Evolutionary conservation across 1,140 invertebrate genomes (phyloP).

Genomic region (Paraescarpia echinospica): DNA sequence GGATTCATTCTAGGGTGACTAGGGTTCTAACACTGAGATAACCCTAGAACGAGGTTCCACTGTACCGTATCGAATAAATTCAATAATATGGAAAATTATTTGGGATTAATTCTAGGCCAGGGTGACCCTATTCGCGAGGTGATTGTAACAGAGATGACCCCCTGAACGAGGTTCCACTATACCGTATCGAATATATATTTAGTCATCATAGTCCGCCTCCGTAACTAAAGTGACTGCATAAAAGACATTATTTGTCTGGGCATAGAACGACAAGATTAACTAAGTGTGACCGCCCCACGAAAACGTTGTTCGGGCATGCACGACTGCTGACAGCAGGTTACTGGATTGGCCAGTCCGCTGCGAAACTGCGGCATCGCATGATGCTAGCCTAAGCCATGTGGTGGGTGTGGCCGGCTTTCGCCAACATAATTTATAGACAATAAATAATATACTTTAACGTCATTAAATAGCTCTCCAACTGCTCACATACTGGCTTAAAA

Average conservation of each 20-base stretch:
- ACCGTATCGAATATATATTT: too few species aligned
- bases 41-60: too few species aligned
- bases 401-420: conserved; percentile 1
- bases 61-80: too few species aligned
- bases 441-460: background rate
- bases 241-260: background rate
- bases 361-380: background rate
- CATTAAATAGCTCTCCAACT: background rate
- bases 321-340: background rate
- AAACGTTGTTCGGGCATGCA: background rate
- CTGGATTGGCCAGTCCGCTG: background rate
- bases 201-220: too few species aligned
- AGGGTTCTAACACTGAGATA: too few species aligned
- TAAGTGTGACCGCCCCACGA: background rate
- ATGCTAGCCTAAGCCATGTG: background rate
- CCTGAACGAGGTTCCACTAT: too few species aligned
- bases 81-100: too few species aligned
- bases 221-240: background rate
- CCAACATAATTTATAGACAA: background rate
- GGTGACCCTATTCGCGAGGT: too few species aligned
- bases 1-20: too few species aligned
- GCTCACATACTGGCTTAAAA: background rate
- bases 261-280: background rate
- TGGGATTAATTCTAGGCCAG: too few species aligned
- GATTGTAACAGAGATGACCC: too few species aligned